Conservation (phyloP, 2,888 invertebrate species). For the Litoditis marina region DNA sequence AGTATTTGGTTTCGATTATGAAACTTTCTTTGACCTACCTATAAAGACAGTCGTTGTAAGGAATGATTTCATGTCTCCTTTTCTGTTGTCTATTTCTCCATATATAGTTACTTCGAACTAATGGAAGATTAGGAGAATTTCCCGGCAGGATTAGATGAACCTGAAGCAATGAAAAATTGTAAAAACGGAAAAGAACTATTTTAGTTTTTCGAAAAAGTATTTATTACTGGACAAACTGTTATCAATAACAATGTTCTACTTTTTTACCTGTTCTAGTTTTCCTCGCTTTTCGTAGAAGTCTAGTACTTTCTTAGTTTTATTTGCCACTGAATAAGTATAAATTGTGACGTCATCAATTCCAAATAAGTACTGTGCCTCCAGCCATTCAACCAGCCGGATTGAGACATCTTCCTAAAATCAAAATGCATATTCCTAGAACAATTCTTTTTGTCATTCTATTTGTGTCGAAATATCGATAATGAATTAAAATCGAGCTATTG, state of each 20-base stretch:
- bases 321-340: slow-evolving; percentile 80
- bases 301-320: slow-evolving; percentile 80
- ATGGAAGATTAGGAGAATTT: slow-evolving; percentile 81
- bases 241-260: no score
- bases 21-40: slow-evolving; percentile 68
- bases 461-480: slow-evolving; percentile 2
- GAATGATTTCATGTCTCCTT: slow-evolving; percentile 87
- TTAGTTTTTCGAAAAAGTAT: not conserved
- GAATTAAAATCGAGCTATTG: no score
- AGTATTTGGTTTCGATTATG: not conserved
- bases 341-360: slow-evolving; percentile 74
- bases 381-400: slow-evolving; percentile 86
- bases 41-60: slow-evolving; percentile 92
- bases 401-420: slow-evolving; percentile 71
- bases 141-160: slow-evolving; percentile 75
- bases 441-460: no score
- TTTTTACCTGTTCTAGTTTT: slow-evolving; percentile 63
- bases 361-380: slow-evolving; percentile 79
- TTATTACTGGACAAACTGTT: no score
- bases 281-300: slow-evolving; percentile 68
- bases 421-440: not conserved
- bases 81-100: slow-evolving; percentile 88
- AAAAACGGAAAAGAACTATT: no score
- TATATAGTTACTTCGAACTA: slow-evolving; percentile 69
- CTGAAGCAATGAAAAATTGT: slow-evolving; percentile 23